phyloP scores from a whole-genome alignment of 1,140 invertebrate species.

The Lineus longissimus region DNA sequence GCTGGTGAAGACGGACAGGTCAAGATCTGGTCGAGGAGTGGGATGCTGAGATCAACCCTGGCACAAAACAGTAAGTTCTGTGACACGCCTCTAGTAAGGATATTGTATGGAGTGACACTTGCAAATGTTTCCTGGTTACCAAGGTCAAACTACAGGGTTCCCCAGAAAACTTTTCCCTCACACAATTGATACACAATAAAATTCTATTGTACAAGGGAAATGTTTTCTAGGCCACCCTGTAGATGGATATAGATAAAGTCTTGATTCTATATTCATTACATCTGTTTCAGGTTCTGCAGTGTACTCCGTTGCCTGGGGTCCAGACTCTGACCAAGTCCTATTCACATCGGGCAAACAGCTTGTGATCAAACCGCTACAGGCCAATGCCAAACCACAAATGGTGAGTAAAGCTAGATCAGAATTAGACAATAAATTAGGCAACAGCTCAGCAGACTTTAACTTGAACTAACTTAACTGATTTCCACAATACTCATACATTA shows the following conservation, averaged over 20 bases:
- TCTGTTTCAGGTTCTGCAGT: slow-evolving; percentile 62
- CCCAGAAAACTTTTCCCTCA: too few species aligned
- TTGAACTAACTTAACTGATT: too few species aligned
- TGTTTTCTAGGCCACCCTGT: too few species aligned
- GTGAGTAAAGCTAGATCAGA: slow-evolving; percentile 61
- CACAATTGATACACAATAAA: too few species aligned
- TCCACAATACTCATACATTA: too few species aligned
- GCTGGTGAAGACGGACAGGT: slow-evolving; percentile 94
- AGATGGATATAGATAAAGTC: too few species aligned
- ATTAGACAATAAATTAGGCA: too few species aligned
- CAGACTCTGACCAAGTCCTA: slow-evolving; percentile 76
- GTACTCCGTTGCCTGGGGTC: slow-evolving; percentile 82
- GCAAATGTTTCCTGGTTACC: too few species aligned
- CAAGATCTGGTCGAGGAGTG: slow-evolving; percentile 94
- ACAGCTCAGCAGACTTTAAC: background rate
- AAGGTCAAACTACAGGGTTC: too few species aligned
- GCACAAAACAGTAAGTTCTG: slow-evolving; percentile 65
- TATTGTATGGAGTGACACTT: too few species aligned
- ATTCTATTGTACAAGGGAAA: too few species aligned
- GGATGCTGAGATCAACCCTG: slow-evolving; percentile 87
- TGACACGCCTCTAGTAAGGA: background rate
- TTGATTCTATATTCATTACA: too few species aligned
- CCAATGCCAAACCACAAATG: slow-evolving; percentile 79
- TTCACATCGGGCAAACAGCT: slow-evolving; percentile 80
- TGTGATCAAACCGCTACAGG: slow-evolving; percentile 84